Evolutionary conservation across 2,797 vertebrate genomes (phyloP), one percentile per base, ranked within the genome.

Genomic region (Chromis chromis): DNA sequence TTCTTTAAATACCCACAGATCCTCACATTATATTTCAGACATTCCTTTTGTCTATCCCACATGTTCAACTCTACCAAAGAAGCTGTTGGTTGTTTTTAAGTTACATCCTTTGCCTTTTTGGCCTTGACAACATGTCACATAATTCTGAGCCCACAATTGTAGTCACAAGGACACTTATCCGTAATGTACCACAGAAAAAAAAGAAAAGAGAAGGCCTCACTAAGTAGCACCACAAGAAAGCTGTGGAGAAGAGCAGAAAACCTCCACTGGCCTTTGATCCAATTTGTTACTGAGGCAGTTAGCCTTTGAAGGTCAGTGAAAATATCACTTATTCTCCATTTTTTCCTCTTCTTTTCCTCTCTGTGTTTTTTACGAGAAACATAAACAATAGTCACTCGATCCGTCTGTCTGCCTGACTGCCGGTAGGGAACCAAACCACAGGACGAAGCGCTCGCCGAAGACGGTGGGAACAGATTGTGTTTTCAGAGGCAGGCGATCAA

Each of bases 401-500:
- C 87, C 64, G 73, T 89, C 85, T 88, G 88, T 88, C 86, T 88
- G 84, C 86, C 74, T 69, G 69, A 84, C 83, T 84, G 87, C 81
- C 78, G 78, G 83, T 88, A 76, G 79, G 82, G 89, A 89, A 87
- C 74, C 85, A 78, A 85, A 90, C 92, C 91, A 64, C 91, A 87
- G 87, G 85, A 80, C 71, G 59, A 67, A 82, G 74, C 46, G 79
- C 76, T 85, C 48, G 81, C 76, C 31, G 71, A 87, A 83, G 85
- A 90, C 82, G 69, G 73, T 88, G 88, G 89, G 88, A 88, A 90
- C 86, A 78, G 85, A 85, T 86, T 88, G 86, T 92, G 89, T 94
- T 94, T 94, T 93, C 80, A 79, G 88, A 93, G 94, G 93, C 92
- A 93, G 82, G 65, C 87, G 84, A 93, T 94, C 92, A 93, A 93